Conservation (phyloP, 2,888 invertebrate species). For the Meloe dianella region DNA sequence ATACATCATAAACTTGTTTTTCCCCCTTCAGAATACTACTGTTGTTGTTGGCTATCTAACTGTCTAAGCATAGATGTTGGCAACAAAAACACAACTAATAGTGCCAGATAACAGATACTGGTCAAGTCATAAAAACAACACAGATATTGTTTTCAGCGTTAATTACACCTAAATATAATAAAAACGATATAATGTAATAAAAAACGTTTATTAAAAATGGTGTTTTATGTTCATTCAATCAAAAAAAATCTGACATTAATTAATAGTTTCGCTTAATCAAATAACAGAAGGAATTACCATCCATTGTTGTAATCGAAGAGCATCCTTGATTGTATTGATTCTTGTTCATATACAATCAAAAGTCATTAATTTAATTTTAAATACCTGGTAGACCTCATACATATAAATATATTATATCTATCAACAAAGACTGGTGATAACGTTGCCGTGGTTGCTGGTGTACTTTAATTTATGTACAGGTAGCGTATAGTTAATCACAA, state of each 20-base stretch:
- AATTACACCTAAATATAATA: conserved; percentile 39
- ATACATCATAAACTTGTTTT: conserved; percentile 28
- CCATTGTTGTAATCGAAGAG: too few relatives aligned
- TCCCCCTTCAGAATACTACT: too few relatives aligned
- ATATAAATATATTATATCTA: too few relatives aligned
- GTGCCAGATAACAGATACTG: conserved; percentile 7
- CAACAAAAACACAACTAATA: not conserved
- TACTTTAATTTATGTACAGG: too few relatives aligned
- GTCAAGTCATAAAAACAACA: conserved; percentile 24
- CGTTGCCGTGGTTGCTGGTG: too few relatives aligned
- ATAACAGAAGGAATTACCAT: too few relatives aligned
- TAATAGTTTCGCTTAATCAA: not conserved
- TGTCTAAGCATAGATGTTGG: conserved; percentile 10
- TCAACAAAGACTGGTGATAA: too few relatives aligned
- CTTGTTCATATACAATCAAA: too few relatives aligned
- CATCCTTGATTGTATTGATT: too few relatives aligned
- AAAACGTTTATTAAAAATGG: conserved; percentile 22
- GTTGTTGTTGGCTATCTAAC: not conserved
- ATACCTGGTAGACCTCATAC: too few relatives aligned
- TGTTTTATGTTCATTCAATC: not conserved
- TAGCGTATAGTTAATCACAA: too few relatives aligned
- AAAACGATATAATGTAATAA: conserved; percentile 26
- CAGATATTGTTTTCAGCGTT: conserved; percentile 41
- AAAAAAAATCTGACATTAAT: not conserved
- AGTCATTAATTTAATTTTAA: too few relatives aligned